Percentiles rank a stretch among this genome's conserved stretches.
These are phyloP conservation scores for Medauroidea extradentata DNA, from an alignment of 1,140 invertebrate genomes.

Conservation along the genomic window DNA sequence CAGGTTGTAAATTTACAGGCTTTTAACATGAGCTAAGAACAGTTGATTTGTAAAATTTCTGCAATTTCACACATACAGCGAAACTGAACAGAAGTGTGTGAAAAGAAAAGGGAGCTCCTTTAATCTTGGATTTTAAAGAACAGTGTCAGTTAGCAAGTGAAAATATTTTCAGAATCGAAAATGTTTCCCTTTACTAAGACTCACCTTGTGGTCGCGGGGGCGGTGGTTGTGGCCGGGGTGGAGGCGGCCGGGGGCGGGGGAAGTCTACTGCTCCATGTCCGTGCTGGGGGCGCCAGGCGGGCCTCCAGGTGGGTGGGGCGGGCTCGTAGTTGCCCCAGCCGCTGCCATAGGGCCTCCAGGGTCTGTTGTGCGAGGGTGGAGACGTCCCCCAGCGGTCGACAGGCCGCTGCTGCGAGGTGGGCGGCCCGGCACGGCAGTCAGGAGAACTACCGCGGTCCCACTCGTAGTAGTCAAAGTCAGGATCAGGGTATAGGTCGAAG, in stretches of 20 bases:
- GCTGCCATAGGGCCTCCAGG: constrained; percentile 1
- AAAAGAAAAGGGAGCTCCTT: too few species aligned
- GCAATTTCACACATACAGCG: too few species aligned
- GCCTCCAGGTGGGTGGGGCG: neutral
- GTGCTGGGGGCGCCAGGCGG: constrained; percentile 5
- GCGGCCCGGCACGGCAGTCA: neutral
- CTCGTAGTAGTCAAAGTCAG: constrained; percentile 72
- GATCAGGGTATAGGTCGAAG: constrained; percentile 59
- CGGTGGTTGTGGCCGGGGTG: constrained; percentile 3
- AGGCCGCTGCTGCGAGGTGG: neutral
- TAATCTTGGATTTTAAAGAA: too few species aligned
- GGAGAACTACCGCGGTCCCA: constrained; percentile 43
- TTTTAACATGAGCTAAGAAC: too few species aligned
- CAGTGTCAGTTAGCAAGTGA: too few species aligned
- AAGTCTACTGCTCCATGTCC: constrained; percentile 3
- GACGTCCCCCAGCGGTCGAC: too few species aligned
- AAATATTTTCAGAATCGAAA: too few species aligned
- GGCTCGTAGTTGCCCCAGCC: neutral
- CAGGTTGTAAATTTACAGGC: too few species aligned
- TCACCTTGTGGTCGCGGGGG: neutral
- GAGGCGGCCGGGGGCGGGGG: constrained; percentile 8
- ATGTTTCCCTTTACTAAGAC: too few species aligned
- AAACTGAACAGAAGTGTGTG: too few species aligned
- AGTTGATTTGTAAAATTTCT: too few species aligned
- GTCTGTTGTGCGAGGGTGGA: neutral